phyloP scores from a whole-genome alignment of 2,797 vertebrate species.

The Phrynocephalus forsythii region DNA sequence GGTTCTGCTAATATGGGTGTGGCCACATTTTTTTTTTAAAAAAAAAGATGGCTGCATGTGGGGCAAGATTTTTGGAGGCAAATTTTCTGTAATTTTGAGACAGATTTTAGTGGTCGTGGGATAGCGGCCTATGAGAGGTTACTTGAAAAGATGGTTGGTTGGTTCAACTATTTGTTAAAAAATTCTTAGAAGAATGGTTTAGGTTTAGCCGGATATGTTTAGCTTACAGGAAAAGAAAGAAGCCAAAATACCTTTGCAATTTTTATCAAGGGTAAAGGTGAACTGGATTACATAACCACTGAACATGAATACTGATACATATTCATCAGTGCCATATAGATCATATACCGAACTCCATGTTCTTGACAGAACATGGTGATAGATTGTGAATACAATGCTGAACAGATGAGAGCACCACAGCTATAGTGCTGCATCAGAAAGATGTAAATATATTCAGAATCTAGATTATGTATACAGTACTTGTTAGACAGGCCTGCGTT shows the following conservation, averaged over 20 bases:
- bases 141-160: neutral
- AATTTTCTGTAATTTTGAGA: too few relatives aligned
- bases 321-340: neutral
- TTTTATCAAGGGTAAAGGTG: neutral
- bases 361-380: neutral
- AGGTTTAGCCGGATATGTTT: neutral
- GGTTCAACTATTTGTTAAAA: neutral
- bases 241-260: neutral
- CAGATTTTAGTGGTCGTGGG: too few relatives aligned
- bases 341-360: neutral
- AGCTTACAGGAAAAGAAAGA: neutral
- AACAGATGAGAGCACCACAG: neutral
- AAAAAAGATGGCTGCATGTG: too few relatives aligned
- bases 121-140: too few relatives aligned
- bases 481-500: neutral
- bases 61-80: too few relatives aligned
- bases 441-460: neutral
- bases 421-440: neutral
- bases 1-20: too few relatives aligned
- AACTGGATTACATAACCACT: too few relatives aligned
- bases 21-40: too few relatives aligned
- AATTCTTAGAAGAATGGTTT: neutral
- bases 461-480: neutral
- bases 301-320: slow-evolving; percentile 2
- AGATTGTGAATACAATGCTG: neutral